Conservation (phyloP, 2,113 vertebrate genomes). For the Ptilonorhynchus violaceus region DNA sequence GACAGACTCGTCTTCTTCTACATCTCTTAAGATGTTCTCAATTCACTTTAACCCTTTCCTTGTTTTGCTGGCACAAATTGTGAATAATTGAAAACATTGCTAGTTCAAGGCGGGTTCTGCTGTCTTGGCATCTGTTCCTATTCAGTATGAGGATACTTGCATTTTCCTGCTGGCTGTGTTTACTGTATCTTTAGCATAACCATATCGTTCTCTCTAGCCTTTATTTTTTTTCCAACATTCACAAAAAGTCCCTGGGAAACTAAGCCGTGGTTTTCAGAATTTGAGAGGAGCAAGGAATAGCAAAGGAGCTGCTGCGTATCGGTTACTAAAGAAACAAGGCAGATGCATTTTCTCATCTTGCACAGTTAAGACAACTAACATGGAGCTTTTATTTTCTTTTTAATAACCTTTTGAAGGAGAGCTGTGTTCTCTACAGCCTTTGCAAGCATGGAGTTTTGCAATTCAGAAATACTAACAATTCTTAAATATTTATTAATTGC, state of each 20-base stretch:
- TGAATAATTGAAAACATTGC: background rate
- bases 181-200: background rate
- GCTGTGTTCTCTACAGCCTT: background rate
- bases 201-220: background rate
- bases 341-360: background rate
- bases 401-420: background rate
- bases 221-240: background rate
- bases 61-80: background rate
- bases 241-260: background rate
- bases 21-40: background rate
- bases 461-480: background rate
- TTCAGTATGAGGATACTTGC: background rate
- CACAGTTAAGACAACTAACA: background rate
- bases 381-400: background rate
- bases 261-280: background rate
- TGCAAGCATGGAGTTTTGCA: background rate
- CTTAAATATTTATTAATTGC: slow-evolving; percentile 7
- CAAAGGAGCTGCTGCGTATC: background rate
- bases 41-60: background rate
- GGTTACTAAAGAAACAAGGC: background rate
- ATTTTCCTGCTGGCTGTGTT: background rate
- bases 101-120: background rate
- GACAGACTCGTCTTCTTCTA: background rate
- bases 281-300: background rate
- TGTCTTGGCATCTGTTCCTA: background rate